A percentile compares a stretch with the other conserved stretches of the same genome.
phyloP scores from a whole-genome alignment of 2,113 vertebrate genomes.

The Etheostoma spectabile region DNA sequence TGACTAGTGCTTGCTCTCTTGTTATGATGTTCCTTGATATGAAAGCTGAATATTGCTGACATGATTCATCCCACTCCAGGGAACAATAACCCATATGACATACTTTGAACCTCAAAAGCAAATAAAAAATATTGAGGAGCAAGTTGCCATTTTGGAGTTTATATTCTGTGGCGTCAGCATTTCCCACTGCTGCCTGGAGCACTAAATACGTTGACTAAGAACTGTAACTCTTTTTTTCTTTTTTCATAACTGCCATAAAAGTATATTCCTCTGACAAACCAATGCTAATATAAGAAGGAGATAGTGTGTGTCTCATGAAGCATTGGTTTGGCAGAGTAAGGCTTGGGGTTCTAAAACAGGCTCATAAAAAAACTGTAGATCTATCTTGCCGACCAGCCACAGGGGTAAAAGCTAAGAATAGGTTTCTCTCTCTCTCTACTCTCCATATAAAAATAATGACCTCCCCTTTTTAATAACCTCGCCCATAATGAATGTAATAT shows the following conservation, averaged over 20 bases:
- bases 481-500: slow-evolving; percentile 72
- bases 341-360: slow-evolving; percentile 27
- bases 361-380: slow-evolving; percentile 41
- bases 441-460: slow-evolving; percentile 73
- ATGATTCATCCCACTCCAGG: slow-evolving; percentile 61
- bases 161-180: slow-evolving; percentile 63
- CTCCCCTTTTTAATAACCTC: slow-evolving; percentile 70
- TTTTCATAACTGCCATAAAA: slow-evolving; percentile 36
- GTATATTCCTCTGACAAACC: slow-evolving; percentile 10
- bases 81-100: slow-evolving; percentile 64
- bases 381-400: slow-evolving; percentile 39
- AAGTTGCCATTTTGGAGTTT: slow-evolving; percentile 53
- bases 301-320: slow-evolving; percentile 28
- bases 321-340: not conserved
- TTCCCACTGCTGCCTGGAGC: slow-evolving; percentile 26
- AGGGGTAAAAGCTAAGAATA: slow-evolving; percentile 70
- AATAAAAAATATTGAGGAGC: slow-evolving; percentile 60
- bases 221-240: slow-evolving; percentile 18
- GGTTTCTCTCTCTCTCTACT: slow-evolving; percentile 23
- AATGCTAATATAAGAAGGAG: not conserved
- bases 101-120: slow-evolving; percentile 47
- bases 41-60: slow-evolving; percentile 63
- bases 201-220: slow-evolving; percentile 48
- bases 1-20: slow-evolving; percentile 21
- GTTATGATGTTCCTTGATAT: slow-evolving; percentile 53